Evolutionary conservation across 2,888 invertebrate species (phyloP).

Genomic region (Parapristionchus giblindavisi): DNA sequence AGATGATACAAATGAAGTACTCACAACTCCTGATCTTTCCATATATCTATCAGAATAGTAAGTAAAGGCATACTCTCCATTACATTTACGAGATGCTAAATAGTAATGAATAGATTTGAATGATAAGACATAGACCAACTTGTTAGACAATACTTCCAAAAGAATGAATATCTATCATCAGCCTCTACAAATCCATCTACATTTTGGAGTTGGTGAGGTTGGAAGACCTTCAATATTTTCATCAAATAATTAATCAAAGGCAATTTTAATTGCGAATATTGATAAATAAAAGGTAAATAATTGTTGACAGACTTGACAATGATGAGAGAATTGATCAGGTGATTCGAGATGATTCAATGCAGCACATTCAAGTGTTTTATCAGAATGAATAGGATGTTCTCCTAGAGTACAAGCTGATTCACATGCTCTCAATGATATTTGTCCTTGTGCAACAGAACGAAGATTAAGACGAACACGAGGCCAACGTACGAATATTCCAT

Average conservation of each 20-base stretch:
- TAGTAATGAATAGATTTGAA: conserved; percentile 12
- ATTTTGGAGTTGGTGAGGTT: conserved; percentile 62
- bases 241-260: background rate
- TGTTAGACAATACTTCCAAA: conserved; percentile 69
- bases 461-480: conserved; percentile 66
- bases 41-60: conserved; percentile 69
- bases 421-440: conserved; percentile 57
- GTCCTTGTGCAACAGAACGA: conserved; percentile 55
- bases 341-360: conserved; percentile 68
- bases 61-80: conserved; percentile 68
- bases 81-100: conserved; percentile 64
- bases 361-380: conserved; percentile 60
- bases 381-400: conserved; percentile 59
- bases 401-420: conserved; percentile 62
- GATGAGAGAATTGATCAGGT: conserved; percentile 61
- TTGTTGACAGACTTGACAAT: conserved; percentile 62
- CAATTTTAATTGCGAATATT: conserved; percentile 38
- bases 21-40: conserved; percentile 46
- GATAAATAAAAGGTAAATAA: background rate
- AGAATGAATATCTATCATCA: conserved; percentile 69
- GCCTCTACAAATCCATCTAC: conserved; percentile 69
- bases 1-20: conserved; percentile 33
- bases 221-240: conserved; percentile 39
- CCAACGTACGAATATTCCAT: conserved; percentile 66
- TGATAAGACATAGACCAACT: conserved; percentile 44